phyloP scores from a whole-genome alignment of 1,140 invertebrate genomes.

The Lutraria rhynchaena region DNA sequence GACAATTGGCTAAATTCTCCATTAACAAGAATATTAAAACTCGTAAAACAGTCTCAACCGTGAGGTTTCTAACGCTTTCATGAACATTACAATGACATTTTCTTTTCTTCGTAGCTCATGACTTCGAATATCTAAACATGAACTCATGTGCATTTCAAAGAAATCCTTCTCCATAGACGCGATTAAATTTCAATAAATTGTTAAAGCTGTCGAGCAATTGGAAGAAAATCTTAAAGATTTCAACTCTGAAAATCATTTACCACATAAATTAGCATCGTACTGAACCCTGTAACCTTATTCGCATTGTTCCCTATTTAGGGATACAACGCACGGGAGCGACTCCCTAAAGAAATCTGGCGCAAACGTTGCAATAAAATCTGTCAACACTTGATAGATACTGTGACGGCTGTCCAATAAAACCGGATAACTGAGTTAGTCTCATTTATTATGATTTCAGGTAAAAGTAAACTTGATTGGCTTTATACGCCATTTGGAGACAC shows the following conservation, averaged over 20 bases:
- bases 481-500: too few relatives aligned
- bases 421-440: background rate
- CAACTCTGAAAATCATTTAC: conserved; percentile 30
- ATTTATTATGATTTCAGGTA: background rate
- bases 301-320: conserved; percentile 46
- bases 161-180: conserved; percentile 24
- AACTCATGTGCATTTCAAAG: conserved; percentile 57
- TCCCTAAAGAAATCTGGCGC: conserved; percentile 29
- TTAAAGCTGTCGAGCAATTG: conserved; percentile 37
- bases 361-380: conserved; percentile 45
- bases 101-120: conserved; percentile 30
- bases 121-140: conserved; percentile 52
- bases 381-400: conserved; percentile 23
- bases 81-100: conserved; percentile 23
- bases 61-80: conserved; percentile 29
- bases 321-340: conserved; percentile 17
- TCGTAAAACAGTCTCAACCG: conserved; percentile 24
- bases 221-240: background rate
- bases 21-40: conserved; percentile 55
- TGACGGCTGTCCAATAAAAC: conserved; percentile 16
- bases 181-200: conserved; percentile 55
- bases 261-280: conserved; percentile 50
- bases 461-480: background rate
- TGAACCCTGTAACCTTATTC: background rate
- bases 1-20: conserved; percentile 36